Percentiles rank a stretch among this genome's conserved stretches.
Evolutionary conservation across 1,140 invertebrate genomes (phyloP).

Genomic region (Thaumatotibia leucotreta): DNA sequence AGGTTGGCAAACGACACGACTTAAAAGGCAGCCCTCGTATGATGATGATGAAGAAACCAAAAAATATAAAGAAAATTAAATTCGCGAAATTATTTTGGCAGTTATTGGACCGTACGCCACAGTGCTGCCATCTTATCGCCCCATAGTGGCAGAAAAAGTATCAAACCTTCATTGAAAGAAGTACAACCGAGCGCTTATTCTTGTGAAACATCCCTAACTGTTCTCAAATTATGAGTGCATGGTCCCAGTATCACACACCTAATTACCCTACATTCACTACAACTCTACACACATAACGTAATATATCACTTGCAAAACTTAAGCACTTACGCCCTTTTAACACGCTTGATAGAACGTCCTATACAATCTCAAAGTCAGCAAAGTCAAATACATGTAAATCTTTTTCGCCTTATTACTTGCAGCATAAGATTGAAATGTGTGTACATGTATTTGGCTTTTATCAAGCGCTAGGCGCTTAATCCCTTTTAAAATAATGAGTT

Average conservation of each 20-base stretch:
- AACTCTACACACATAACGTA: background rate
- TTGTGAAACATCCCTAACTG: background rate
- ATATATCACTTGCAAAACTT: background rate
- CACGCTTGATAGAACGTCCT: background rate
- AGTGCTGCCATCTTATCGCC: too few species aligned
- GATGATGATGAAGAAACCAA: too few species aligned
- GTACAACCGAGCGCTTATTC: background rate
- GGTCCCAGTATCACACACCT: background rate
- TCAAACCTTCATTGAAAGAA: too few species aligned
- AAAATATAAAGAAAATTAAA: too few species aligned
- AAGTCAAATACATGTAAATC: background rate
- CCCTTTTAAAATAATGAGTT: background rate
- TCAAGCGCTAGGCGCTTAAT: background rate
- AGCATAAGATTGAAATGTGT: background rate
- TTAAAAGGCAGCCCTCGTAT: too few species aligned
- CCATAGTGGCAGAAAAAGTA: too few species aligned
- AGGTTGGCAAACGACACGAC: too few species aligned
- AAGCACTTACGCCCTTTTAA: background rate
- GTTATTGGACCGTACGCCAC: too few species aligned
- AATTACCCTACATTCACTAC: background rate
- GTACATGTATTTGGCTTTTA: background rate
- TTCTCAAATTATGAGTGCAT: background rate
- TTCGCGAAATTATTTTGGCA: too few species aligned
- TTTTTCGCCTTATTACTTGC: background rate
- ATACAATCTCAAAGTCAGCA: background rate